Percentiles rank a stretch among this genome's conserved stretches.
Evolutionary conservation across 2,113 vertebrate genomes (phyloP).

Genomic region (Felis chaus): DNA sequence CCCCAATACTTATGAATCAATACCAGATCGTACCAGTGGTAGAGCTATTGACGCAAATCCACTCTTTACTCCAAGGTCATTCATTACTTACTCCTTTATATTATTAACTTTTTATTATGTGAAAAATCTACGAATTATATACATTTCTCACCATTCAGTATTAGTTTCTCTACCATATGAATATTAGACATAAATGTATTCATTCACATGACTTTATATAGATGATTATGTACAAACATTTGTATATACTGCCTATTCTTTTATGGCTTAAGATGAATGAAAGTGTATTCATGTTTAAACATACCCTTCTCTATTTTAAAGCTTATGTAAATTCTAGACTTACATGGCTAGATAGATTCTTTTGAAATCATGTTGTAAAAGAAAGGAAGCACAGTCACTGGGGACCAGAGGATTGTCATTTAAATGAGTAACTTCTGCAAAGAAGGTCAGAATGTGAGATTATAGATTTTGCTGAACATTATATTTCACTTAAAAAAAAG

Average conservation of each 20-base stretch:
- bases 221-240: background rate
- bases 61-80: background rate
- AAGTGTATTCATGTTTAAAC: background rate
- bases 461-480: conserved; percentile 35
- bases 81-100: background rate
- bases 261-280: background rate
- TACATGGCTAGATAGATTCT: background rate
- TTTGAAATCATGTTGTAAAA: background rate
- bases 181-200: background rate
- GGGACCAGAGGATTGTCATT: background rate
- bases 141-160: background rate
- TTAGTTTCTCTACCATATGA: background rate
- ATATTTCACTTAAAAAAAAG: background rate
- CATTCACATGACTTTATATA: background rate
- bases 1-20: background rate
- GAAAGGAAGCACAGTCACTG: background rate
- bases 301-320: background rate
- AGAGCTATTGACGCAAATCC: background rate
- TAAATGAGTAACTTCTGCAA: background rate
- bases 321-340: background rate
- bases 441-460: conserved; percentile 1
- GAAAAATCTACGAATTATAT: background rate
- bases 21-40: background rate
- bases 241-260: background rate
- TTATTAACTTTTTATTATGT: background rate